Percentiles rank a stretch among this genome's conserved stretches.
These are phyloP conservation scores for Metridium senile DNA, from an alignment of 92 coral and sea anemone species.

Conservation along the genomic window DNA sequence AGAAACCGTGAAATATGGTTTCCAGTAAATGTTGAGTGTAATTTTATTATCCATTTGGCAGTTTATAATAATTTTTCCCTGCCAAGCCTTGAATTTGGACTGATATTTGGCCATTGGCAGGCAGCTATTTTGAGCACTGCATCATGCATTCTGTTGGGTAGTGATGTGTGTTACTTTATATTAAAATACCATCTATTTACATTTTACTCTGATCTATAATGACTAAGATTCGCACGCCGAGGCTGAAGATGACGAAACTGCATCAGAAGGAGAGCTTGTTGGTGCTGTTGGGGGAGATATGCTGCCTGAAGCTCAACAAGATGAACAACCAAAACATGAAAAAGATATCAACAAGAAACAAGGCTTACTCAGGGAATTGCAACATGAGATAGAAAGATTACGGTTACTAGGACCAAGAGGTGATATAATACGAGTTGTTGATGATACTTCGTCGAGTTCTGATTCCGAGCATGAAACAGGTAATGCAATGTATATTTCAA, in stretches of 20 bases:
- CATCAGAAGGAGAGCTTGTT: conserved; percentile 46
- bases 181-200: not conserved
- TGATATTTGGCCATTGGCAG: too few relatives aligned
- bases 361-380: conserved; percentile 66
- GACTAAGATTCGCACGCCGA: not conserved
- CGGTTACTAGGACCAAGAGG: conserved; percentile 62
- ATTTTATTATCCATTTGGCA: too few relatives aligned
- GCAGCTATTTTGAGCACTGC: too few relatives aligned
- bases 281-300: conserved; percentile 67
- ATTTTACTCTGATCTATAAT: not conserved
- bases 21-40: too few relatives aligned
- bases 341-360: conserved; percentile 37
- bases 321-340: conserved; percentile 17
- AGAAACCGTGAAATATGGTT: too few relatives aligned
- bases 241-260: conserved; percentile 23
- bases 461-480: conserved; percentile 23
- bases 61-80: too few relatives aligned
- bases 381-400: conserved; percentile 69
- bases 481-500: not conserved
- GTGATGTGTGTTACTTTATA: too few relatives aligned
- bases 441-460: conserved; percentile 34
- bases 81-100: too few relatives aligned
- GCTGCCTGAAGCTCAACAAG: conserved; percentile 27
- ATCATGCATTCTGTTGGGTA: too few relatives aligned
- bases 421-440: conserved; percentile 43